phyloP scores from a whole-genome alignment of 2,113 vertebrate genomes.

The Cyrtonyx montezumae region DNA sequence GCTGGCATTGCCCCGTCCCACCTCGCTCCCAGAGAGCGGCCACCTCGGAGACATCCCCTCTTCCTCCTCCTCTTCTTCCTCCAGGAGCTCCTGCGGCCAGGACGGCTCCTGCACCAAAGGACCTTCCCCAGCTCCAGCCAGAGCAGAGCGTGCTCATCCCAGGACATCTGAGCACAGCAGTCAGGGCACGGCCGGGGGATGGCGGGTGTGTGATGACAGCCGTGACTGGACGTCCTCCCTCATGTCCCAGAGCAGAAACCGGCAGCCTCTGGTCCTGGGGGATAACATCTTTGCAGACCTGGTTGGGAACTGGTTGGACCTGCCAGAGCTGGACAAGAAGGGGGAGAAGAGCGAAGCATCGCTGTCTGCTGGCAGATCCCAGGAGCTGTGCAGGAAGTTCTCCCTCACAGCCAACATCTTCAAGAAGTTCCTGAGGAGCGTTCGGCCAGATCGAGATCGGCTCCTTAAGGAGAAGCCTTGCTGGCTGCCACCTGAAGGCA shows the following conservation, averaged over 20 bases:
- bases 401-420: slow-evolving; percentile 95
- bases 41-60: not conserved
- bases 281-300: slow-evolving; percentile 97
- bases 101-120: rapidly evolving
- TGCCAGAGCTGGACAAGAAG: slow-evolving; percentile 90
- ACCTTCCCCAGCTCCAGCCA: not conserved
- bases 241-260: slow-evolving; percentile 91
- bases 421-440: slow-evolving; percentile 92
- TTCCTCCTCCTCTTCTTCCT: not conserved
- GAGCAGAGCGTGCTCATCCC: not conserved
- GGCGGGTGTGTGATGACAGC: slow-evolving; percentile 69
- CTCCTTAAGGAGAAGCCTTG: slow-evolving; percentile 93
- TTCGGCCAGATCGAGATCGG: slow-evolving; percentile 91
- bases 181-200: not conserved
- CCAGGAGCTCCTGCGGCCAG: not conserved
- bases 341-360: slow-evolving; percentile 72
- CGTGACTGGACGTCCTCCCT: slow-evolving; percentile 95
- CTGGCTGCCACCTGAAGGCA: slow-evolving; percentile 83
- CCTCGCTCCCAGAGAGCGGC: rapidly evolving
- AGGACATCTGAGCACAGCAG: not conserved
- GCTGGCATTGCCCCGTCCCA: rapidly evolving
- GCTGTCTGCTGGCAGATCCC: slow-evolving; percentile 78
- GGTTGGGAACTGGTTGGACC: slow-evolving; percentile 96
- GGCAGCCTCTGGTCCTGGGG: slow-evolving; percentile 92
- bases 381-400: slow-evolving; percentile 91